Evolutionary conservation across 2,113 vertebrate genomes (phyloP).

Genomic region (Cyrtonyx montezumae): DNA sequence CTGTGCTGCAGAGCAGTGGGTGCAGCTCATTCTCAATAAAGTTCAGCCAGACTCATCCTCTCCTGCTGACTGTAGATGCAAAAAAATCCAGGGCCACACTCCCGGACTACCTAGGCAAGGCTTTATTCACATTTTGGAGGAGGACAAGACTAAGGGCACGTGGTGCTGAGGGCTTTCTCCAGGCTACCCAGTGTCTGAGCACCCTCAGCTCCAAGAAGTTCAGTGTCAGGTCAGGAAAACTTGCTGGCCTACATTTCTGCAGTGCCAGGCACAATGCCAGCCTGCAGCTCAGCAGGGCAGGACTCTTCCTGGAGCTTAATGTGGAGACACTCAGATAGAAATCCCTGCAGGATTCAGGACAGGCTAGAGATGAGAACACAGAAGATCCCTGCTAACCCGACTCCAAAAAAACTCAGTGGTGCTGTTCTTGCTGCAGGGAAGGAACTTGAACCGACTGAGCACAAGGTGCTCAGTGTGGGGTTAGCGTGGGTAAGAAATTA

Average conservation of each 20-base stretch:
- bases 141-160: accelerated
- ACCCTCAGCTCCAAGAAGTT: constrained; percentile 1
- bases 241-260: background rate
- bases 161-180: background rate
- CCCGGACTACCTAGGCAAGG: no score
- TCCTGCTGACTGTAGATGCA: accelerated
- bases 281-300: background rate
- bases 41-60: background rate
- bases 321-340: accelerated
- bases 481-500: background rate
- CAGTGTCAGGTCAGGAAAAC: background rate
- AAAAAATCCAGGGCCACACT: background rate
- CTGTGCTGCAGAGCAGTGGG: background rate
- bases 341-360: background rate
- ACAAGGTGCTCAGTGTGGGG: accelerated
- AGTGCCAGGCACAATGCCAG: background rate
- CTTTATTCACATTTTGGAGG: background rate
- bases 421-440: background rate
- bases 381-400: accelerated
- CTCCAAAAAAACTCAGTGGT: background rate
- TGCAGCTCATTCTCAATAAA: background rate
- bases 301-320: background rate
- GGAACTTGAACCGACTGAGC: background rate
- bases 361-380: background rate
- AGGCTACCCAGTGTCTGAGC: background rate